Evolutionary conservation across 2,797 vertebrate species (phyloP), one percentile per base, ranked within the genome.

Genomic region (Pipistrellus nathusii): DNA sequence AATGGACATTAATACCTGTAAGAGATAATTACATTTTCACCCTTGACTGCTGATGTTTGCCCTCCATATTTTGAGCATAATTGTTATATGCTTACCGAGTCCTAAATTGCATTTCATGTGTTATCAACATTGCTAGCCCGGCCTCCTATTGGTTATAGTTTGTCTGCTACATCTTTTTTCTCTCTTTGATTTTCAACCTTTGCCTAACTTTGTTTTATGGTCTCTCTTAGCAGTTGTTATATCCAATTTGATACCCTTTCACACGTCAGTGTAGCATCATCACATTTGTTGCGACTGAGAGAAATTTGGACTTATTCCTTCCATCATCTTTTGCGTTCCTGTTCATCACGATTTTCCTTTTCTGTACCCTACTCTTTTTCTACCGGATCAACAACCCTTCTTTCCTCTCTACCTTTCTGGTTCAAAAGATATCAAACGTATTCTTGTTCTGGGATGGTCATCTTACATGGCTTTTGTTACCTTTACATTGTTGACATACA

Each of bases 341-440:
- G 35, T 13, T 27, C 25, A 6, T 18, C 9, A 6, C 0, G 13
- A 72, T 8, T 55, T 55, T 27, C 55, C 35, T 27, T 73, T 32
- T 5, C 14, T 8, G 23, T 15, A 35, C 11, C 27, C 2, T 17
- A 8, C 10, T 13, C 51, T 13, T 53, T 41, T 59, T 5, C 55
- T 23, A 30, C 8, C 4, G 7, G 38, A 53, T 21, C 12, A 8
- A 9, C 1, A 1, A 10, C 2, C 25, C 21, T 41, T 35, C 27
- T 84, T 35, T 13, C 23, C 11, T 64, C 32, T 72, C 48, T 14
- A 8, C 2, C 11, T 27, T 62, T 18, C 3, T 25, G 66, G 30
- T 7, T 53, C 27, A 27, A 86, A 48, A 55, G 6, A 0, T 20
- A 20, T 2, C 0, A 0, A n/a, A 20, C 20, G 20, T 30, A 5